Evolutionary conservation across 2,797 vertebrate genomes (phyloP), one percentile per base, ranked within the genome.

Genomic region (Jordanella pulchra): DNA sequence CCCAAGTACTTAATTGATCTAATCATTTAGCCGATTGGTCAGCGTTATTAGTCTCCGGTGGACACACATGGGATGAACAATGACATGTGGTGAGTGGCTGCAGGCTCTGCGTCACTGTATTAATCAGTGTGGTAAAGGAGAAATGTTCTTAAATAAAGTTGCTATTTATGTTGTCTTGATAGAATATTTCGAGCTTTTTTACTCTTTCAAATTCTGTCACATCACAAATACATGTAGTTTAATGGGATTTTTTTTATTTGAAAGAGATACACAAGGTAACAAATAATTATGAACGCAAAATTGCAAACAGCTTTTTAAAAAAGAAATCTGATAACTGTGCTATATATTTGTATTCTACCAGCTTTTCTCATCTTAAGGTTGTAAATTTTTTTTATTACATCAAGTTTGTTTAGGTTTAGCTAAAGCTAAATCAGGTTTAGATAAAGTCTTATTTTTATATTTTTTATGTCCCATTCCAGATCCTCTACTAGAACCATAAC

Each of bases 11-110:
- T 94, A 94, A 94, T 93, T 93, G 91, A 94, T 94, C 89, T 92
- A 92, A 94, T 94, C 88, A 91, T 93, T 94, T 91, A 94, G 87
- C 80, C 68, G 82, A 94, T 92, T 91, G 92, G 91, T 92, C 91
- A 91, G 89, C 90, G 82, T 88, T 91, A 94, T 94, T 82, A 82
- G 87, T 91, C 91, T 93, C 87, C 87, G 87, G 90, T 87, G 92
- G 88, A 80, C 92, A 90, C 91, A 83, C 78, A 73, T 50, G 72
- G 89, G 89, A 92, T 82, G 79, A 91, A 90, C 91, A 88, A 80
- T 89, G 89, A 89, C 87, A 87, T 86, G 84, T 90, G 82, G 89
- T 85, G 80, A 77, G 82, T 81, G 83, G 81, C 86, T 89, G 74
- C 82, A 78, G 85, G 74, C 77, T 23, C 65, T 73, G 82, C 50